Evolutionary conservation across 2,888 invertebrate species (phyloP).

Genomic region (Orthonevra nobilis): DNA sequence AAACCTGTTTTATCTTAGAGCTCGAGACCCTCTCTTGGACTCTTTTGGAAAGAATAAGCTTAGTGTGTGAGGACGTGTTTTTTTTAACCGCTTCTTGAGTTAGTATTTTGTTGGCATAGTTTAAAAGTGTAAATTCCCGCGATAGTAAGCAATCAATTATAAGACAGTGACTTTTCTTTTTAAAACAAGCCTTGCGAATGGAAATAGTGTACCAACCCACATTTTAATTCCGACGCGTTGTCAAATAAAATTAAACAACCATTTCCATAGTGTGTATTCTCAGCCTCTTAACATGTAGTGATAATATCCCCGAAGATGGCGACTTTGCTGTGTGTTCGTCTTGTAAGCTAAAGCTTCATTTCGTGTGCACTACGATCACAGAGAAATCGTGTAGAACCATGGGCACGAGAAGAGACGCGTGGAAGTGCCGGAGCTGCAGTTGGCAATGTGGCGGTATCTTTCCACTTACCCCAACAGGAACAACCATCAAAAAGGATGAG

Average conservation of each 20-base stretch:
- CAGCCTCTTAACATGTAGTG: not conserved
- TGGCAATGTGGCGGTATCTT: not conserved
- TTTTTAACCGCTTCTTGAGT: not conserved
- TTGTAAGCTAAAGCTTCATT: slow-evolving; percentile 1
- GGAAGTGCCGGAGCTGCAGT: slow-evolving; percentile 4
- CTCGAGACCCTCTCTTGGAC: no score
- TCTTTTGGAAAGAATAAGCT: not conserved
- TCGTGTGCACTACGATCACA: slow-evolving; percentile 1
- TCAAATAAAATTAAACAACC: not conserved
- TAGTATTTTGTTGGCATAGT: not conserved
- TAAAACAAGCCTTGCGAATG: not conserved
- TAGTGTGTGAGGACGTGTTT: not conserved
- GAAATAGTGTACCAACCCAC: no score
- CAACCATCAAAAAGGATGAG: not conserved
- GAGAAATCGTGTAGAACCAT: not conserved
- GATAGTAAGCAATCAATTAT: not conserved
- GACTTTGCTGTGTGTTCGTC: not conserved
- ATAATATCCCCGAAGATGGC: not conserved
- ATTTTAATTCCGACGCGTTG: not conserved
- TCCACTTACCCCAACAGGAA: not conserved
- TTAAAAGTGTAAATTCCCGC: not conserved
- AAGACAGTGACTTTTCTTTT: not conserved
- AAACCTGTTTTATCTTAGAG: no score
- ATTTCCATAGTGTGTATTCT: not conserved
- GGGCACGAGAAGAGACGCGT: not conserved